Percentiles rank a stretch among this genome's conserved stretches.
These are phyloP conservation scores for Danio kyathit DNA, from an alignment of 2,797 vertebrate species.

Conservation along the genomic window DNA sequence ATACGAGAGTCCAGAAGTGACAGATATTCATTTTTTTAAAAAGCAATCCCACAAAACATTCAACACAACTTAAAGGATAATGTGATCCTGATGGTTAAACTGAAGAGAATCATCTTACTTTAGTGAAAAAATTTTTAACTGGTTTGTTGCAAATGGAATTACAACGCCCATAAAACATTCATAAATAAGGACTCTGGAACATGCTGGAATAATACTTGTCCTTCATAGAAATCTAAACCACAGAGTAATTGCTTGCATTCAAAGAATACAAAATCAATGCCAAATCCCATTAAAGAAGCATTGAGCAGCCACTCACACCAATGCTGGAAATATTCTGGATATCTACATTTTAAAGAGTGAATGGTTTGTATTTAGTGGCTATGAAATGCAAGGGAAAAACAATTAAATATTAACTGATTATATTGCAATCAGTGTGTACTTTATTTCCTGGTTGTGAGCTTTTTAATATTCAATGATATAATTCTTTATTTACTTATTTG, in stretches of 20 bases:
- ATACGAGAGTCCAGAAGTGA: neutral
- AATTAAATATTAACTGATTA: too few relatives aligned
- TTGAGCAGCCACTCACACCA: neutral
- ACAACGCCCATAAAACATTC: neutral
- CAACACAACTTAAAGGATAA: constrained; percentile 5
- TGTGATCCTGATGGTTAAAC: constrained; percentile 13
- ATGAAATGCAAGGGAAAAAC: too few relatives aligned
- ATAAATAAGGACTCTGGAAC: constrained; percentile 7
- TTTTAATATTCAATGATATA: too few relatives aligned
- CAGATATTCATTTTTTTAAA: neutral
- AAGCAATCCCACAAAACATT: constrained; percentile 2
- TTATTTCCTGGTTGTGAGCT: too few relatives aligned
- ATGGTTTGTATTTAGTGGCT: too few relatives aligned
- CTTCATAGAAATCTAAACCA: neutral
- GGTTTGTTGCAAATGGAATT: constrained; percentile 13
- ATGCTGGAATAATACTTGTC: neutral
- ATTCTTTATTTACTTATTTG: too few relatives aligned
- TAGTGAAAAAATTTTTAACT: neutral
- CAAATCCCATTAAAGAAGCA: neutral
- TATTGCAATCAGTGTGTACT: too few relatives aligned
- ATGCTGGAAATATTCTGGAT: neutral
- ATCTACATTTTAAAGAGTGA: too few relatives aligned
- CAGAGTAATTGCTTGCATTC: constrained; percentile 8
- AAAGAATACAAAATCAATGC: neutral
- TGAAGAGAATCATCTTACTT: neutral